Evolutionary conservation across 53 echinoderm and acorn worm species (phyloP).

Genomic region (Apostichopus leukothele): DNA sequence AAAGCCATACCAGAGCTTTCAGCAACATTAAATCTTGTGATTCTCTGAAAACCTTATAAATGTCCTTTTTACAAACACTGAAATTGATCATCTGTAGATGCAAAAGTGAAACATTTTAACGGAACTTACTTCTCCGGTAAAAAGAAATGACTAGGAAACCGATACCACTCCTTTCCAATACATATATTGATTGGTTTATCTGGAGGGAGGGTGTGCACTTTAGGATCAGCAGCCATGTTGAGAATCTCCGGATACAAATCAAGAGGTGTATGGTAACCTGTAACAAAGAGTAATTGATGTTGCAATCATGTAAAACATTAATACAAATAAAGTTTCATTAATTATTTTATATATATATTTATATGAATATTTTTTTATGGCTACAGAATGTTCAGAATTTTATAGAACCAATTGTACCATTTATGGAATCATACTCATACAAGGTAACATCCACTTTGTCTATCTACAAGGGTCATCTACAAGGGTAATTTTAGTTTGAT

Average conservation of each 20-base stretch:
- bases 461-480: no score
- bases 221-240: slow-evolving; percentile 65
- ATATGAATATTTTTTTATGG: no score
- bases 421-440: no score
- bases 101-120: not conserved
- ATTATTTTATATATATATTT: no score
- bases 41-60: not conserved
- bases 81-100: no score
- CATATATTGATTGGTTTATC: slow-evolving; percentile 84
- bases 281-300: not conserved
- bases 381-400: no score
- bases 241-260: slow-evolving; percentile 82
- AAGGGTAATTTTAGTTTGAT: no score
- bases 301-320: not conserved
- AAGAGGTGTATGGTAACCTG: slow-evolving; percentile 94
- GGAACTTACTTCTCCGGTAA: slow-evolving; percentile 82
- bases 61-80: not conserved
- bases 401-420: no score
- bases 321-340: not conserved
- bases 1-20: no score
- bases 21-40: no score
- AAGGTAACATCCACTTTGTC: no score
- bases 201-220: slow-evolving; percentile 75
- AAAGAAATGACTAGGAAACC: slow-evolving; percentile 92
- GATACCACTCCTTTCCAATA: slow-evolving; percentile 96